These are phyloP conservation scores for Galaxea fascicularis DNA, from an alignment of 92 coral and sea anemone species.

Conservation along the genomic window DNA sequence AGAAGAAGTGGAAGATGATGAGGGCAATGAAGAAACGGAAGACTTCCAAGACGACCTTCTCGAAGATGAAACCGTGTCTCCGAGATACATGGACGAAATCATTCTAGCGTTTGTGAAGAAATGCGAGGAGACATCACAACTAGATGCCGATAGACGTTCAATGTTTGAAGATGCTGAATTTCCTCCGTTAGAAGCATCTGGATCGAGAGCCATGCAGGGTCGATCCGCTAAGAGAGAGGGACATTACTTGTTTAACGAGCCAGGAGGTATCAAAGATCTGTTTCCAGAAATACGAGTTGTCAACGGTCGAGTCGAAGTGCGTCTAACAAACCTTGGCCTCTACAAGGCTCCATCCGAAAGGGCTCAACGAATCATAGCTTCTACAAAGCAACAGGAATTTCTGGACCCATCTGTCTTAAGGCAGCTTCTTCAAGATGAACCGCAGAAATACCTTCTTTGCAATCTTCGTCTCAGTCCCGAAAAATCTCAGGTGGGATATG, in stretches of 20 bases:
- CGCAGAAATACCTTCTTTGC: conserved; percentile 65
- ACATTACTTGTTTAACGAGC: not conserved
- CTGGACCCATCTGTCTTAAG: conserved; percentile 63
- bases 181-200: conserved; percentile 49
- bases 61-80: conserved; percentile 70
- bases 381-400: conserved; percentile 44
- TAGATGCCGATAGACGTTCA: conserved; percentile 1
- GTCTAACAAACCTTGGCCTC: conserved; percentile 61
- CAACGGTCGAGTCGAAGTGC: conserved; percentile 78
- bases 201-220: not conserved
- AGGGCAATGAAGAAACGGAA: conserved; percentile 5
- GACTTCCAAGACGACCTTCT: conserved; percentile 43
- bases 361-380: conserved; percentile 43
- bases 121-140: conserved; percentile 54
- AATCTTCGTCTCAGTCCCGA: conserved; percentile 70
- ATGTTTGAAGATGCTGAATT: conserved; percentile 58
- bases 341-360: conserved; percentile 48
- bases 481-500: conserved; percentile 60
- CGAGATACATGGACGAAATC: conserved; percentile 72
- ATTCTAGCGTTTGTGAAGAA: conserved; percentile 72
- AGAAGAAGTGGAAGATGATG: conserved; percentile 1
- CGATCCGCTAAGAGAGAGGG: not conserved
- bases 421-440: conserved; percentile 55
- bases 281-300: conserved; percentile 47
- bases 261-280: conserved; percentile 7